Evolutionary conservation across 2,888 invertebrate genomes (phyloP).

Genomic region (Ochropacha duplaris): DNA sequence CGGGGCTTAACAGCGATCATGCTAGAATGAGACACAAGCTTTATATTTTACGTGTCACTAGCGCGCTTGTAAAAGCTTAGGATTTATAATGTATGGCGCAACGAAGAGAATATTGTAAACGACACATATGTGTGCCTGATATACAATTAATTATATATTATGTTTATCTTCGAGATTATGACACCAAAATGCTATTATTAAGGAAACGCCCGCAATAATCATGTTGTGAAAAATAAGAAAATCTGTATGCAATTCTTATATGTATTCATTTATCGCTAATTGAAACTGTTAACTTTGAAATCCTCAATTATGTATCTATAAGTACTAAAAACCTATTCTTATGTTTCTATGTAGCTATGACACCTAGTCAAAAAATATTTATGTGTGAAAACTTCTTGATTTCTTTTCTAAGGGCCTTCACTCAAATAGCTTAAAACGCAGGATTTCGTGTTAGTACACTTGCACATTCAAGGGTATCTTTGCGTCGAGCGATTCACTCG

Average conservation of each 20-base stretch:
- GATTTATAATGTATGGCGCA: neutral
- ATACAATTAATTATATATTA: conserved; percentile 13
- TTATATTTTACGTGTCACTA: neutral
- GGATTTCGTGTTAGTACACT: neutral
- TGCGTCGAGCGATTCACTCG: neutral
- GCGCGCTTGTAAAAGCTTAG: neutral
- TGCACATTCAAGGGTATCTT: neutral
- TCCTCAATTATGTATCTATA: neutral
- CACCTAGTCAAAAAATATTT: neutral
- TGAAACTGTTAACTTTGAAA: neutral
- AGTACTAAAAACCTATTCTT: neutral
- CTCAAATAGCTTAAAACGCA: neutral
- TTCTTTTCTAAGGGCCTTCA: neutral
- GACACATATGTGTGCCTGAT: neutral
- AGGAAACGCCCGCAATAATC: conserved; percentile 22
- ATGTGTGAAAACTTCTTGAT: neutral
- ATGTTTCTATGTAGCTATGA: neutral
- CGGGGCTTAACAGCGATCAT: neutral
- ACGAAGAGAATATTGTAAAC: neutral
- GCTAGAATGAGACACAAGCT: neutral
- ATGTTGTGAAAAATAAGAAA: conserved; percentile 5
- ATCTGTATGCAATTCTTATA: neutral
- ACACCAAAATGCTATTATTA: conserved; percentile 70
- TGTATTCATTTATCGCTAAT: neutral
- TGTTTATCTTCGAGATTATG: conserved; percentile 64